A percentile compares a stretch with the other conserved stretches of the same genome.
These are phyloP conservation scores for Aurelia aurita DNA, from an alignment of 30 jellyfish, hydroid and myxozoan species.

Conservation along the genomic window DNA sequence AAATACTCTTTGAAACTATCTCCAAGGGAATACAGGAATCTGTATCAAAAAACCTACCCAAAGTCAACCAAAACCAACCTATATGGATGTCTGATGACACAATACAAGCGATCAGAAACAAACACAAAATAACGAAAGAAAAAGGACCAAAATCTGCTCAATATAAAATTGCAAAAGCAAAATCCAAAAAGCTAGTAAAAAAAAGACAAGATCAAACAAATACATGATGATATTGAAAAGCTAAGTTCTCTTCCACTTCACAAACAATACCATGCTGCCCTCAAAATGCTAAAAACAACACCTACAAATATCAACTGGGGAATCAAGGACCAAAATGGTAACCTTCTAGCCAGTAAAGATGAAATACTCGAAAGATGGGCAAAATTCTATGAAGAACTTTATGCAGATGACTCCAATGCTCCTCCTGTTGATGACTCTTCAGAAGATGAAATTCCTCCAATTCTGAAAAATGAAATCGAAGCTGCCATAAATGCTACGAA, in stretches of 20 bases:
- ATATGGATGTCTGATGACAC: conserved; percentile 18
- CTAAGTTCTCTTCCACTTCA: conserved; percentile 18
- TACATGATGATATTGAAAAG: background rate
- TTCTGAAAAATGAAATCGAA: conserved; percentile 6
- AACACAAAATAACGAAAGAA: conserved; percentile 1
- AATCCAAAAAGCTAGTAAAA: background rate
- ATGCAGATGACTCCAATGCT: background rate
- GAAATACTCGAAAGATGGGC: conserved; percentile 22
- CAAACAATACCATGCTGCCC: conserved; percentile 13
- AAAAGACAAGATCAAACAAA: conserved; percentile 5
- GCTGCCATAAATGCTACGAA: background rate
- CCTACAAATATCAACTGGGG: conserved; percentile 40
- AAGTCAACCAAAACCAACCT: background rate
- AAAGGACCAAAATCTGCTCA: conserved; percentile 2
- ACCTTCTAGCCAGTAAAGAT: conserved; percentile 1
- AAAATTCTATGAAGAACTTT: conserved; percentile 18
- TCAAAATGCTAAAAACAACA: conserved; percentile 2
- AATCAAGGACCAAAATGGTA: conserved; percentile 13
- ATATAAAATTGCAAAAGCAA: conserved; percentile 17
- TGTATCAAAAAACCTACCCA: background rate
- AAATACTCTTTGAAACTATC: background rate
- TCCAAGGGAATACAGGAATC: background rate
- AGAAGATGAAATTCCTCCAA: conserved; percentile 10
- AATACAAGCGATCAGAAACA: conserved; percentile 3
- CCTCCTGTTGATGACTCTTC: background rate